Evolutionary conservation across 2,113 vertebrate genomes (phyloP), one percentile per base, ranked within the genome.

Genomic region (Paradoxurus hermaphroditus): DNA sequence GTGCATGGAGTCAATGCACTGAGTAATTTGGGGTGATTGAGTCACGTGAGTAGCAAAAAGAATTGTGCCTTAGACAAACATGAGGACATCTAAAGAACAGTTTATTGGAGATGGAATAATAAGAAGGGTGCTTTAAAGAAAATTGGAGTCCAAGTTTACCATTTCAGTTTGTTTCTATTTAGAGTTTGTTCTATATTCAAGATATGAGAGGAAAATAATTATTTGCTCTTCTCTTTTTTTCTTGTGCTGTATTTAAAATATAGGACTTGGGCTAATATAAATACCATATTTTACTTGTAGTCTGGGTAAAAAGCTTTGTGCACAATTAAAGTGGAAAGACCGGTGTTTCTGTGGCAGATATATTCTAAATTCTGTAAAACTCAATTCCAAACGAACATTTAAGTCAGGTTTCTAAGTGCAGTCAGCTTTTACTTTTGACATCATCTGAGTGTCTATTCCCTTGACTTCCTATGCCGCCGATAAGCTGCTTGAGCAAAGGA

Each of bases 311-410:
- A 96, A 29, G 12, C 94, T 93, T 90, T 51, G 1, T 25, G 44
- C 4, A 70, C 56, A 90, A n/a, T 34, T 86, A n/a, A 79, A 93
- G 1, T 63, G 68, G 21, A 97, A 89, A 79, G 70, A 34, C 31
- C 8, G 59, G 41, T 78, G 12, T 77, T 86, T 96, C 19, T 44
- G 10, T 18, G 15, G 10, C 25, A 92, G 59, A 36, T 78, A 7
- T 21, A 67, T 84, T 68, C 16, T 51, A 62, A 86, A 75, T 91
- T 91, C 27, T 62, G 36, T 44, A 88, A 79, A 77, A 36, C 21
- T 39, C 29, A 96, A 39, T 95, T 65, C 93, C 31, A 93, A 39
- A 82, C 84, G 34, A 95, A 73, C 21, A 65, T 81, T 86, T 90
- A 79, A 6, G 79, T 75, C 18, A 59, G 29, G 4, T 93, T 94